These are phyloP conservation scores for Gasteruption jaculator DNA, from an alignment of 2,888 invertebrate genomes.

Conservation along the genomic window DNA sequence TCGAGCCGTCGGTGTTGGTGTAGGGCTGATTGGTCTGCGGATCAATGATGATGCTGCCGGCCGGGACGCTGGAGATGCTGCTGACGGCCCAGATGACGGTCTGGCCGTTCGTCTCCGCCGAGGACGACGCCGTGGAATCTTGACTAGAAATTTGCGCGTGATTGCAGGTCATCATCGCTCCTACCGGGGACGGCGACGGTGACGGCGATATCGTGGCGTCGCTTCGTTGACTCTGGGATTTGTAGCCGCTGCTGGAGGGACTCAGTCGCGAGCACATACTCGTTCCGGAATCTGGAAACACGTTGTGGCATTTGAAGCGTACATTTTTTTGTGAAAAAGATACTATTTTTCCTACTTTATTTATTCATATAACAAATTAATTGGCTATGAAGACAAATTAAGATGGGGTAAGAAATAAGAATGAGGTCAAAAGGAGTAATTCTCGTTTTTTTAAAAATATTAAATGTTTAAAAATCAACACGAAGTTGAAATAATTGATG, in stretches of 20 bases:
- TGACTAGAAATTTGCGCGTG: constrained; percentile 49
- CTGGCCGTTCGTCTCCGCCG: constrained; percentile 37
- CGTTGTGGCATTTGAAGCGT: not conserved
- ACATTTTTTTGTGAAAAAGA: not conserved
- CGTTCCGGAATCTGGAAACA: constrained; percentile 56
- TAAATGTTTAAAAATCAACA: no score
- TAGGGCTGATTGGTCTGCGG: constrained; percentile 76
- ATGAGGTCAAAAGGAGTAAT: no score
- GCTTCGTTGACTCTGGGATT: constrained; percentile 67
- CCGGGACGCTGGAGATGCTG: constrained; percentile 78
- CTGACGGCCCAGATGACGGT: constrained; percentile 83
- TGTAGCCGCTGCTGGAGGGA: constrained; percentile 73
- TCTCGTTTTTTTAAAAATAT: no score
- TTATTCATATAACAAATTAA: no score
- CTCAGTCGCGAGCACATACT: constrained; percentile 66
- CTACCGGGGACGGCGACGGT: constrained; percentile 45
- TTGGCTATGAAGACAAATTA: no score
- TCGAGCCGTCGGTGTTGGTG: constrained; percentile 70
- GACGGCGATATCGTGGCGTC: constrained; percentile 46
- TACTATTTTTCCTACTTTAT: no score
- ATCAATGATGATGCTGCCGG: constrained; percentile 85
- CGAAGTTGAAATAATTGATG: no score
- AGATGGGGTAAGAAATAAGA: no score
- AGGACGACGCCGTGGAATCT: constrained; percentile 32
- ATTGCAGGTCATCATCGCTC: constrained; percentile 38